Evolutionary conservation across 2,888 invertebrate species (phyloP).

Genomic region (Creontiades dilutus): DNA sequence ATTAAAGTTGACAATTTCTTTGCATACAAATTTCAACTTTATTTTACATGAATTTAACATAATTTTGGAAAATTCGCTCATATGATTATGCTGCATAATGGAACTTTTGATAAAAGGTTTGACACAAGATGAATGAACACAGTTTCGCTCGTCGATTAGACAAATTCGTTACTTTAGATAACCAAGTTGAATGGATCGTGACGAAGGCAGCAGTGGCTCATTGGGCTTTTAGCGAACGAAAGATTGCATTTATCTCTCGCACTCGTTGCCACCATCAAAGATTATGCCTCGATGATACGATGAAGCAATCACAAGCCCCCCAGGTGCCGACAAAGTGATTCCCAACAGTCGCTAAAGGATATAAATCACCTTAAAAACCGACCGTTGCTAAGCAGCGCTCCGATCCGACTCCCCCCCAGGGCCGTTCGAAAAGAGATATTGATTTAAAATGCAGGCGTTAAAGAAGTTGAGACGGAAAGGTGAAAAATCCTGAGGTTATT

Average conservation of each 20-base stretch:
- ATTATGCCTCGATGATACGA: not conserved
- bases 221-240: too few relatives aligned
- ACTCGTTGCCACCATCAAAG: not conserved
- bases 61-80: too few relatives aligned
- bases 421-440: not conserved
- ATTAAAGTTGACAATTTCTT: too few relatives aligned
- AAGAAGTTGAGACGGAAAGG: constrained; percentile 14
- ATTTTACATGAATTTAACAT: too few relatives aligned
- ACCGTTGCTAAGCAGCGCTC: not conserved
- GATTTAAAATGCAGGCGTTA: not conserved
- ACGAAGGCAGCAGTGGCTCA: too few relatives aligned
- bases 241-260: not conserved
- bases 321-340: constrained; percentile 29
- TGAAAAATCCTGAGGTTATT: constrained; percentile 41
- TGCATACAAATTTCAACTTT: too few relatives aligned
- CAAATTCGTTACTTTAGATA: too few relatives aligned
- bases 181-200: too few relatives aligned
- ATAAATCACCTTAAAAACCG: constrained; percentile 37
- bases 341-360: not conserved
- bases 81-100: too few relatives aligned
- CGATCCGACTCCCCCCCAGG: not conserved
- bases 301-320: constrained; percentile 33
- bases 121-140: too few relatives aligned
- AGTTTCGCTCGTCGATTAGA: too few relatives aligned
- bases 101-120: too few relatives aligned